Conservation (phyloP, 2,797 vertebrate species). For the Buphagus erythrorhynchus region DNA sequence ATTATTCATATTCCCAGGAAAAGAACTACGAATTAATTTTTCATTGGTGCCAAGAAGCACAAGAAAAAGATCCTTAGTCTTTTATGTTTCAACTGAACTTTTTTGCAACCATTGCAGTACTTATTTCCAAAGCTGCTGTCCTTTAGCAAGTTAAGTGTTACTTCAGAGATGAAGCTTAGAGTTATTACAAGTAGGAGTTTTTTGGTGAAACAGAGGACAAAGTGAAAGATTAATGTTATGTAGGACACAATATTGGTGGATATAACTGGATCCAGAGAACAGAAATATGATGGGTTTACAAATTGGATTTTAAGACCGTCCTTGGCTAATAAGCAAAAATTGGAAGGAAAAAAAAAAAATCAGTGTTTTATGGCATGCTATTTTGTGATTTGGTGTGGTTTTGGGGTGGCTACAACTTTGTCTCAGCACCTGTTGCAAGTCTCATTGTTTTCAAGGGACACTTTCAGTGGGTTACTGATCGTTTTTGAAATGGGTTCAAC, state of each 20-base stretch:
- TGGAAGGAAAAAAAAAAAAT: neutral
- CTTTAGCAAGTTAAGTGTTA: neutral
- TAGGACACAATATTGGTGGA: neutral
- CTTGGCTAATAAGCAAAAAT: neutral
- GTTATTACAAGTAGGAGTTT: neutral
- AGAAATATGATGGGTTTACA: neutral
- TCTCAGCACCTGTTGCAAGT: neutral
- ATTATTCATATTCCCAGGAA: neutral
- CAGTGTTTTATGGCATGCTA: accelerated
- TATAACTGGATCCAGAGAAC: neutral
- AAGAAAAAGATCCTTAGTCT: neutral
- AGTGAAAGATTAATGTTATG: neutral
- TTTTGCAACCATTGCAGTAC: neutral
- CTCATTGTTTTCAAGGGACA: neutral
- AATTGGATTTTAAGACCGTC: neutral
- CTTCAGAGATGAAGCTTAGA: neutral
- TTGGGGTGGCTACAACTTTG: neutral
- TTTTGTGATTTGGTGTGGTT: neutral
- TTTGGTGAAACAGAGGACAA: neutral
- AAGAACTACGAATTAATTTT: neutral
- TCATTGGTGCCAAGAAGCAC: neutral
- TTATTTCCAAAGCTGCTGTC: neutral
- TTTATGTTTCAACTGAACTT: neutral
- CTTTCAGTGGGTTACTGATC: neutral
- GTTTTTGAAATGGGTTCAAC: neutral